Percentiles rank a stretch among this genome's conserved stretches.
Conservation (phyloP, 2,888 invertebrate species). For the Tetrapedia diversipes region DNA sequence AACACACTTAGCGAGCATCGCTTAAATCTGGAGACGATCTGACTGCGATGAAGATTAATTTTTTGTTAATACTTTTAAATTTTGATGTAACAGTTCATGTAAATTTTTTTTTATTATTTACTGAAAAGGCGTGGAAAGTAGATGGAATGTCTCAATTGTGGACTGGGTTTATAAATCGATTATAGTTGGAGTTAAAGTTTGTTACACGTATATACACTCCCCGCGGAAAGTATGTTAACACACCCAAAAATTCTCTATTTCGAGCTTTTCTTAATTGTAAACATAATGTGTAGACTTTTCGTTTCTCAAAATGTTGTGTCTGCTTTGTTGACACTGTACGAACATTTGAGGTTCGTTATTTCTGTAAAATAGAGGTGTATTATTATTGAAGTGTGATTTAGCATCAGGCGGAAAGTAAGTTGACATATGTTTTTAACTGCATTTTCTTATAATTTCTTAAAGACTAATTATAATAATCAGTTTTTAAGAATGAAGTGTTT, state of each 20-base stretch:
- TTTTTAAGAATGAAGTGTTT: not conserved
- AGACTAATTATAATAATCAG: not conserved
- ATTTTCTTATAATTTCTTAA: constrained; percentile 8
- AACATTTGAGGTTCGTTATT: not conserved
- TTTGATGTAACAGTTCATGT: too few species aligned
- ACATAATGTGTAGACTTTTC: not conserved
- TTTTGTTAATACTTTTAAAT: too few species aligned
- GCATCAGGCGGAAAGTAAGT: constrained; percentile 1
- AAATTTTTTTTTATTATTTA: too few species aligned
- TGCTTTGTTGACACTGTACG: not conserved
- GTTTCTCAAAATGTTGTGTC: not conserved
- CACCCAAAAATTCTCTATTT: not conserved
- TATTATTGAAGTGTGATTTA: not conserved
- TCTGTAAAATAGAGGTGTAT: not conserved
- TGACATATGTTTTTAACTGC: not conserved
- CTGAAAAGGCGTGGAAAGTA: too few species aligned
- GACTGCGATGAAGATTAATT: too few species aligned
- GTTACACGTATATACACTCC: too few species aligned
- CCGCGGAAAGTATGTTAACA: not conserved
- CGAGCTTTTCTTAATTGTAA: not conserved
- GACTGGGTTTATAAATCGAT: too few species aligned
- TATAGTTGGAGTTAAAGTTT: too few species aligned
- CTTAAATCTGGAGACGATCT: too few species aligned
- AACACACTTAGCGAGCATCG: too few species aligned
- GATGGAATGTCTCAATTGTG: too few species aligned